Conservation (phyloP, 2,797 vertebrate genomes). For the Peromyscus eremicus region DNA sequence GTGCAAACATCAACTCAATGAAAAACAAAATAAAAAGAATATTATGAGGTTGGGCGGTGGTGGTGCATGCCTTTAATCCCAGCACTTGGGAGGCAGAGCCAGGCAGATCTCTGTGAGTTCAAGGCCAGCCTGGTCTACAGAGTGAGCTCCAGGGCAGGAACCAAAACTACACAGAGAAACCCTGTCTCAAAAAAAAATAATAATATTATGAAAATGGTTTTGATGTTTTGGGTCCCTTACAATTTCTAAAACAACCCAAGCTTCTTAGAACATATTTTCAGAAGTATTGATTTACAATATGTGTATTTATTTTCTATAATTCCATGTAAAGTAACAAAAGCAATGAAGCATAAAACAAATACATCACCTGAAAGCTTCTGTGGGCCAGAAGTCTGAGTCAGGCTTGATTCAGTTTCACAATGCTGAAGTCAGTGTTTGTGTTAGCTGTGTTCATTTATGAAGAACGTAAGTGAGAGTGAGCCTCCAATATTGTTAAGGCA, state of each 20-base stretch:
- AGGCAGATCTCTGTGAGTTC: too few species aligned
- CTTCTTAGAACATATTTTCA: background rate
- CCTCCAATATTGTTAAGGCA: background rate
- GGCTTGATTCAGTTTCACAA: background rate
- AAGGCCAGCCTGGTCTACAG: too few species aligned
- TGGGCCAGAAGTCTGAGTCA: background rate
- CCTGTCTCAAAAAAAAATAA: too few species aligned
- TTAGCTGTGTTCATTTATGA: background rate
- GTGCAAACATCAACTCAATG: background rate
- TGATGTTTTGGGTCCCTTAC: background rate
- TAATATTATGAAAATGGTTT: background rate
- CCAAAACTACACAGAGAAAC: too few species aligned
- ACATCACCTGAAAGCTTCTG: background rate
- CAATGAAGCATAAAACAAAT: background rate
- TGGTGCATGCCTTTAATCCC: too few species aligned
- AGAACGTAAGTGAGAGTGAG: background rate
- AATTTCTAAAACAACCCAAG: background rate
- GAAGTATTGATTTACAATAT: background rate
- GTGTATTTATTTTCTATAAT: background rate
- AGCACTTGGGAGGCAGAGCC: too few species aligned
- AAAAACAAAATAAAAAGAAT: slow-evolving; percentile 7
- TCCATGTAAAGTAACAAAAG: background rate
- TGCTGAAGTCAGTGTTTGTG: background rate
- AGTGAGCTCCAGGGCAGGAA: too few species aligned
- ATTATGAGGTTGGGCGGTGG: too few species aligned